Base-by-base conservation (phyloP, 2,888 invertebrate genomes). In the Lacanobia oleracea region DNA sequence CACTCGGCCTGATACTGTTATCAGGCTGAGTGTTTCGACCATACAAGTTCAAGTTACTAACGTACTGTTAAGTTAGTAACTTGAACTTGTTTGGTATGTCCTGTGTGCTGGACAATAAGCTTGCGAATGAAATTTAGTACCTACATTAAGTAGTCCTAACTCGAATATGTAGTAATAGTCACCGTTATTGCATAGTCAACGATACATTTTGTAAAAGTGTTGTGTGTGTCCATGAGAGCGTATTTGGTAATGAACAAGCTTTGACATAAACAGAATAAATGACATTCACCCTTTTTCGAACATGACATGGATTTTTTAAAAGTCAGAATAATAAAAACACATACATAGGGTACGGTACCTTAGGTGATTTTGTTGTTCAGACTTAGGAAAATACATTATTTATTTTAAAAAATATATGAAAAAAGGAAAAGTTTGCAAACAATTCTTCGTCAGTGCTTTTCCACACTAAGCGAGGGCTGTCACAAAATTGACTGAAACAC, bases 51-150 rank as follows among this genome's bases (percentile, higher is more conserved):
- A n/a, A n/a, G n/a, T n/a, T n/a, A n/a, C n/a, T n/a, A n/a, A n/a
- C n/a, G n/a, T n/a, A n/a, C n/a, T n/a, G n/a, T n/a, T n/a, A n/a
- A 77, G 27, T 75, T 62, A 62, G 61, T 65, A 40, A 59, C 16
- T 33, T 33, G 2, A 43, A 63, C 45, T 59, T 61, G 23, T 67
- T 62, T 37, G 43, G 56, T 62, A 43, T 33, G 48, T 51, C 37
- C 54, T 27, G 7, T 57, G 23, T 9, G 16, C 23, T n/a, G 9
- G 21, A 33, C 14, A 21, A 45, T 16, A 60, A 70, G 10, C 45
- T 76, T 61, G 3, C 12, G 6, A 76, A 12, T 67, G 12, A 76
- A 66, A 59, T 1, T n/a, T 16, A 8, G n/a, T 43, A 14, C 1
- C 14, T 21, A 33, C 21, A 51, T 8, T 21, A 16, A 0, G 0